Base-by-base conservation (phyloP, 1,140 invertebrate genomes). In the Philopotamus ludificatus region DNA sequence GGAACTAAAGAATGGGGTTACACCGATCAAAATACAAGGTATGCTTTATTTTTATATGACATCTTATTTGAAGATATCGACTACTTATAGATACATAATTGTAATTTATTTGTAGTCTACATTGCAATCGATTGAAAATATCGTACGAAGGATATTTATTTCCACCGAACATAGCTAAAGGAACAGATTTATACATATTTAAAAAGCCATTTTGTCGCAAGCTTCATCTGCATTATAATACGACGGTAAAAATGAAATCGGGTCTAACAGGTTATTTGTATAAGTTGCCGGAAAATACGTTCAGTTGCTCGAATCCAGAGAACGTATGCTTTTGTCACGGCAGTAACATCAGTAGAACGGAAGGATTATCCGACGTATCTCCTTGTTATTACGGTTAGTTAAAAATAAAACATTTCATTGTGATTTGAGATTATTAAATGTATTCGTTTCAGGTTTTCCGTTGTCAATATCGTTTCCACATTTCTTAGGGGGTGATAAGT, bases 391-490 rank as follows among this genome's bases (percentile, higher is more conserved):
- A 88, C 74, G 85, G 87, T 87, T 74, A 83, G 83, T 82, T 66
- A 73, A 34, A 39, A 34, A 28, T 53, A 39, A 28, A 63, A 18
- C 42, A 18, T 9, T 47, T 62, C 10, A 49, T 28, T 45, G 18
- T 34, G 28, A 34, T 34, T 4, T 7, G 12, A 34, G 4, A 34
- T 4, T 7, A 34, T 34, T 49, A 50, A 45, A 55, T 8, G 39
- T 63, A 25, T 45, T 61, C 20, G 53, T 25, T 15, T 21, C 70
- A 89, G 87, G 80, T 70, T 82, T 92, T 18, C 88, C 87, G 1
- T 76, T 86, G 8, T 84, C 84, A 0, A 76, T 92, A 25, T 93
- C 92, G 0, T 85, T 87, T 71, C 92, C 91, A 0, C 93, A 95
- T 76, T 95, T 93, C 69, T 80, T 87, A 57, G 74, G 87, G 47